These are phyloP conservation scores for Chionoecetes opilio DNA, from an alignment of 1,140 invertebrate species.

Conservation along the genomic window DNA sequence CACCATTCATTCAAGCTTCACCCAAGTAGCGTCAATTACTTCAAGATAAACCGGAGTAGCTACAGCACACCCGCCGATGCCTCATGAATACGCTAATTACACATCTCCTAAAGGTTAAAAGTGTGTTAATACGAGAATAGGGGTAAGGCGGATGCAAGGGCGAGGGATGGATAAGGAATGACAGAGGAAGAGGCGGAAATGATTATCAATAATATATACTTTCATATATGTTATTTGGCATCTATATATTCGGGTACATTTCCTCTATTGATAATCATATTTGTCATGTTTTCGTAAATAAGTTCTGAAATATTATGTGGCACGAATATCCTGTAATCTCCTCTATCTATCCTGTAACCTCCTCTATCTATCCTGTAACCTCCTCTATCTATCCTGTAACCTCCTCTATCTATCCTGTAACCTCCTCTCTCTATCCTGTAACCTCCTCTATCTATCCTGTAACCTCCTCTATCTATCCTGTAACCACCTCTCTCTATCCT, in stretches of 20 bases:
- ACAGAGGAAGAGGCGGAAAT: neutral
- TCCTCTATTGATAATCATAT: neutral
- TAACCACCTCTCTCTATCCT: too few species aligned
- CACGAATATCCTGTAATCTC: too few species aligned
- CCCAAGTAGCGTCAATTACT: too few species aligned
- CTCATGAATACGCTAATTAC: neutral
- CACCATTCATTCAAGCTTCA: neutral
- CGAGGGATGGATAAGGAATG: neutral
- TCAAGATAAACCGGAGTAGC: too few species aligned
- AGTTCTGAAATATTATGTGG: too few species aligned
- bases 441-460: too few species aligned
- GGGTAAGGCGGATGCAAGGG: neutral
- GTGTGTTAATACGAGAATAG: neutral
- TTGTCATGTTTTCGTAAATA: neutral
- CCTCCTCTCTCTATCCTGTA: too few species aligned
- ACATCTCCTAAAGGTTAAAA: neutral
- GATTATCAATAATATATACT: neutral
- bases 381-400: too few species aligned
- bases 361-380: too few species aligned
- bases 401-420: too few species aligned
- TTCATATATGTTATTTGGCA: neutral
- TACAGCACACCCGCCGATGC: neutral
- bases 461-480: too few species aligned
- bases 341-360: too few species aligned
- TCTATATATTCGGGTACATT: neutral